Conservation (phyloP, 2,888 invertebrate genomes). For the Xestia c-nigrum region DNA sequence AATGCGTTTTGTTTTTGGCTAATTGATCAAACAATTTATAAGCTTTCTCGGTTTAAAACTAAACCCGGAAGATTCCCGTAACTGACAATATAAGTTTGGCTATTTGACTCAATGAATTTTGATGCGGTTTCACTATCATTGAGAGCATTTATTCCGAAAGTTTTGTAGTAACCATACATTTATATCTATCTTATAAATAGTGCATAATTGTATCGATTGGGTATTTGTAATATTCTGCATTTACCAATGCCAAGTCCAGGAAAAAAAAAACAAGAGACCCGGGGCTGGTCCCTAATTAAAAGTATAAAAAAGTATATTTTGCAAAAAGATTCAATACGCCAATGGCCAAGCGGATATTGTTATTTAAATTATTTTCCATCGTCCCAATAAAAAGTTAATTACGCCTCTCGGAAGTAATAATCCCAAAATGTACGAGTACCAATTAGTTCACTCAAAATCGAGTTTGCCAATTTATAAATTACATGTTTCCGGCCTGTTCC, state of each 20-base stretch:
- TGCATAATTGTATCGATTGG: neutral
- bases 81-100: too few relatives aligned
- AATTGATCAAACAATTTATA: too few relatives aligned
- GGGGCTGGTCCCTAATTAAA: neutral
- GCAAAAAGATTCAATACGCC: neutral
- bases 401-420: slow-evolving; percentile 17
- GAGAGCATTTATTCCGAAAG: neutral
- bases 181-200: neutral
- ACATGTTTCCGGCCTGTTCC: slow-evolving; percentile 36
- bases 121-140: neutral
- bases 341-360: neutral
- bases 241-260: neutral
- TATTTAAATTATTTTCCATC: slow-evolving; percentile 8
- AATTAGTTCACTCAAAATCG: slow-evolving; percentile 32
- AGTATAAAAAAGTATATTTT: neutral
- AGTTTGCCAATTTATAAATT: slow-evolving; percentile 54
- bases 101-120: neutral
- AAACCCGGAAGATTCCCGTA: too few relatives aligned
- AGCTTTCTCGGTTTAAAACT: too few relatives aligned
- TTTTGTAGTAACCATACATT: neutral
- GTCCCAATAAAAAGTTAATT: slow-evolving; percentile 17
- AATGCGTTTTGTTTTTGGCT: too few relatives aligned
- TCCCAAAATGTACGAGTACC: slow-evolving; percentile 6
- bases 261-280: neutral
- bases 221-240: neutral